phyloP scores from a whole-genome alignment of 2,888 invertebrate genomes.

The Dascillus cervinus region DNA sequence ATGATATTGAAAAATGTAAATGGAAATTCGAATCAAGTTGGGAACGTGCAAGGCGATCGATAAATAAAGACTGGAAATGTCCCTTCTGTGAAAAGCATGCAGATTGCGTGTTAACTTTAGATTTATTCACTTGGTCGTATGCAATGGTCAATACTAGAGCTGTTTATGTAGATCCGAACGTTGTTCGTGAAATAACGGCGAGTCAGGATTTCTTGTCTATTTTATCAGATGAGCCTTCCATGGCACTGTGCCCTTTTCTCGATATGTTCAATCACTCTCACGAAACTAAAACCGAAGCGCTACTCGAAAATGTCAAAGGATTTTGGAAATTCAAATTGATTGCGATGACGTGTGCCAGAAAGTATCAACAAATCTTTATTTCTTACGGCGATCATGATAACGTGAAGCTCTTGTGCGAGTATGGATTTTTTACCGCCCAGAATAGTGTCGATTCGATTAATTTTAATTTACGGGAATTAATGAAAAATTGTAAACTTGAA shows the following conservation, averaged over 20 bases:
- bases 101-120: conserved; percentile 45
- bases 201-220: conserved; percentile 27
- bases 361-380: conserved; percentile 74
- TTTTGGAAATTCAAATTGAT: conserved; percentile 47
- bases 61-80: conserved; percentile 38
- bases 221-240: conserved; percentile 52
- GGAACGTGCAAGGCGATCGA: conserved; percentile 42
- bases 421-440: conserved; percentile 70
- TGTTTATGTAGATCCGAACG: conserved; percentile 60
- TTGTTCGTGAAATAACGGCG: conserved; percentile 38
- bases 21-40: conserved; percentile 42
- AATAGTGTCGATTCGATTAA: conserved; percentile 63
- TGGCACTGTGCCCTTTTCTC: conserved; percentile 79
- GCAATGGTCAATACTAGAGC: conserved; percentile 80
- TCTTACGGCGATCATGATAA: conserved; percentile 82
- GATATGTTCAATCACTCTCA: conserved; percentile 85
- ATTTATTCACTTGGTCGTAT: conserved; percentile 70
- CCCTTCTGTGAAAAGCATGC: conserved; percentile 40
- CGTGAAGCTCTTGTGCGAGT: conserved; percentile 72
- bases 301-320: conserved; percentile 26
- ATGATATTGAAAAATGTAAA: conserved; percentile 47
- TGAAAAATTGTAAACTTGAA: conserved; percentile 36
- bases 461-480: conserved; percentile 51
- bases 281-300: conserved; percentile 48
- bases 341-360: conserved; percentile 47